Percentiles rank a stretch among this genome's conserved stretches.
These are phyloP conservation scores for Otocyon megalotis DNA, from an alignment of 2,113 vertebrate species.

Conservation along the genomic window DNA sequence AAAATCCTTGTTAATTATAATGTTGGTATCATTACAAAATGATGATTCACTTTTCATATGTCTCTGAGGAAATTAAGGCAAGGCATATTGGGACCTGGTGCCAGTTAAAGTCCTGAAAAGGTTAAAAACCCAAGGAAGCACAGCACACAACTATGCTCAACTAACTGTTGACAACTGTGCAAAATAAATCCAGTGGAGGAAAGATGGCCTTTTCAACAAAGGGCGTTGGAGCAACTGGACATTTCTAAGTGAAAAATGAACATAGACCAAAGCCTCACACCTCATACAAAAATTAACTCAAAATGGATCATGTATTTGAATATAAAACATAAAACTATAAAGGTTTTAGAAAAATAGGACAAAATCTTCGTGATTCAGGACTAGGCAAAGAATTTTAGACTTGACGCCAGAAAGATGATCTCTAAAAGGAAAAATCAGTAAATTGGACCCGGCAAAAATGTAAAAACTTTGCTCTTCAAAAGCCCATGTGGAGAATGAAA, in stretches of 20 bases:
- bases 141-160: not conserved
- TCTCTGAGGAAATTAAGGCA: slow-evolving; percentile 66
- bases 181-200: slow-evolving; percentile 1
- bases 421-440: slow-evolving; percentile 30
- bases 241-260: slow-evolving; percentile 2
- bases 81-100: slow-evolving; percentile 30
- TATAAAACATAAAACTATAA: slow-evolving; percentile 3
- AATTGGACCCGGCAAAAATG: not conserved
- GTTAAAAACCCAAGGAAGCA: not conserved
- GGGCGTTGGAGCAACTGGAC: not conserved
- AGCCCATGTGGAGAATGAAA: slow-evolving; percentile 15
- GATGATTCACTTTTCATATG: slow-evolving; percentile 56
- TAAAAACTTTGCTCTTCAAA: slow-evolving; percentile 41
- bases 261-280: not conserved
- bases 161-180: not conserved
- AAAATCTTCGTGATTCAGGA: not conserved
- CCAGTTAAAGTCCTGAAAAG: slow-evolving; percentile 14
- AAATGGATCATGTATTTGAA: slow-evolving; percentile 1
- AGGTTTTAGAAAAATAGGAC: not conserved
- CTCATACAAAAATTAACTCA: not conserved
- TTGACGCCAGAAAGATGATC: not conserved
- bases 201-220: not conserved
- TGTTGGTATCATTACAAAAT: slow-evolving; percentile 79
- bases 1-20: slow-evolving; percentile 85
- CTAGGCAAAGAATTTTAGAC: not conserved